A percentile compares a stretch with the other conserved stretches of the same genome.
phyloP scores from a whole-genome alignment of 2,888 invertebrate species.

The Oxystoma pomonae region DNA sequence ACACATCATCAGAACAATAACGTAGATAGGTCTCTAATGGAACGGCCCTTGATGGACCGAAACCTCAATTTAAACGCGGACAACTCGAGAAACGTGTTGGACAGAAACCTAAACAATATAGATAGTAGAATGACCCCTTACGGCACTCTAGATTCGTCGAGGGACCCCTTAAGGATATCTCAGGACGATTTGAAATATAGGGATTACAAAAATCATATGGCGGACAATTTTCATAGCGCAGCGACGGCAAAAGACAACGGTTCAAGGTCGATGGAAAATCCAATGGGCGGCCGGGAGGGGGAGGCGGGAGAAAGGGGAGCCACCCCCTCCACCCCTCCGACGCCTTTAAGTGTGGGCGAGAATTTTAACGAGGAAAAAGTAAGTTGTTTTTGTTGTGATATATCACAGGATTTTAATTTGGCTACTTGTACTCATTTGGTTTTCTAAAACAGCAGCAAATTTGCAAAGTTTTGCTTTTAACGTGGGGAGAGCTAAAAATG shows the following conservation, averaged over 20 bases:
- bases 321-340: slow-evolving; percentile 49
- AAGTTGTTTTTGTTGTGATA: slow-evolving; percentile 17
- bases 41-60: slow-evolving; percentile 38
- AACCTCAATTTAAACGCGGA: slow-evolving; percentile 33
- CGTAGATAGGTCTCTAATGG: slow-evolving; percentile 8
- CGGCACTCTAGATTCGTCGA: slow-evolving; percentile 9
- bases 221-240: slow-evolving; percentile 34
- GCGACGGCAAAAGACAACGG: slow-evolving; percentile 32
- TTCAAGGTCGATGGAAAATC: slow-evolving; percentile 38
- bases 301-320: slow-evolving; percentile 39
- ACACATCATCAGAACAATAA: slow-evolving; percentile 29
- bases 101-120: slow-evolving; percentile 32
- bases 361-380: slow-evolving; percentile 50
- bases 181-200: slow-evolving; percentile 40
- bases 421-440: no score
- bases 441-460: no score
- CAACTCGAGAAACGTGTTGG: slow-evolving; percentile 17
- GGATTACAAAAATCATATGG: slow-evolving; percentile 47
- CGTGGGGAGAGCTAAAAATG: no score
- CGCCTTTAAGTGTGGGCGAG: slow-evolving; percentile 48
- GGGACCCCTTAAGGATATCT: slow-evolving; percentile 18
- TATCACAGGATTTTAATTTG: no score
- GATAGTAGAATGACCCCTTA: slow-evolving; percentile 21
- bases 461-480: no score
- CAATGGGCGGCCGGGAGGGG: slow-evolving; percentile 30